Evolutionary conservation across 2,797 vertebrate species (phyloP), one percentile per base, ranked within the genome.

Genomic region (Setipinna tenuifilis): DNA sequence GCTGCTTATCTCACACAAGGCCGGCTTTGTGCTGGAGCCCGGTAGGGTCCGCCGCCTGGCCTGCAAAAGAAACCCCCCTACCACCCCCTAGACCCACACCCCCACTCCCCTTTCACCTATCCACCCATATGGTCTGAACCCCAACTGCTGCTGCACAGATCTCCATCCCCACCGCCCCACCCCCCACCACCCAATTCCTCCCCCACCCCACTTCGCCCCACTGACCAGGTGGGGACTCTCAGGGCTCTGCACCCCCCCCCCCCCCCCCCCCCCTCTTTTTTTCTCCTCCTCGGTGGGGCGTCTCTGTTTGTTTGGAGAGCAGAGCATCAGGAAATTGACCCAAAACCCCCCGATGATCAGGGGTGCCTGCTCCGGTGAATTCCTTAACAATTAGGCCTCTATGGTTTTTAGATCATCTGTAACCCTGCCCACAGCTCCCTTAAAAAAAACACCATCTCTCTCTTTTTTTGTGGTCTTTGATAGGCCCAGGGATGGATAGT

Each of bases 1-100:
- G 90, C 91, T 93, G 93, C 94, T 95, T 95, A 95, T 94, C 94
- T 93, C 91, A 92, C 90, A 95, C 95, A 95, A 96, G 93, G 94
- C 90, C 0, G 88, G 94, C 94, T 94, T 95, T 96, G 94, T 96
- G 87, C 90, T 71, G 85, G 58, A 87, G 89, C 54, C 91, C 89
- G 9, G 35, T 78, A 78, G 71, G 71, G 71, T 78, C 71, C 35
- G 21, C 35, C 19, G 35, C 71, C 71, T 78, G 71, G 71, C 71
- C 35, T 41, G 17, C 31, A 78, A 17, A 71, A 41, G 35, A 78
- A 41, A 16, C 31, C 65, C 65, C 28, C 68, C 31, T 12, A 2
- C 14, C 50, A 2, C 12, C 28, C 28, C 14, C 25, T 16, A 28
- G 10, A 3, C 28, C 28, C 68, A 28, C 2, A 16, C 3, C 14